Evolutionary conservation across 1,140 invertebrate species (phyloP), one percentile per base, ranked within the genome.

Genomic region (Nasonia giraulti): DNA sequence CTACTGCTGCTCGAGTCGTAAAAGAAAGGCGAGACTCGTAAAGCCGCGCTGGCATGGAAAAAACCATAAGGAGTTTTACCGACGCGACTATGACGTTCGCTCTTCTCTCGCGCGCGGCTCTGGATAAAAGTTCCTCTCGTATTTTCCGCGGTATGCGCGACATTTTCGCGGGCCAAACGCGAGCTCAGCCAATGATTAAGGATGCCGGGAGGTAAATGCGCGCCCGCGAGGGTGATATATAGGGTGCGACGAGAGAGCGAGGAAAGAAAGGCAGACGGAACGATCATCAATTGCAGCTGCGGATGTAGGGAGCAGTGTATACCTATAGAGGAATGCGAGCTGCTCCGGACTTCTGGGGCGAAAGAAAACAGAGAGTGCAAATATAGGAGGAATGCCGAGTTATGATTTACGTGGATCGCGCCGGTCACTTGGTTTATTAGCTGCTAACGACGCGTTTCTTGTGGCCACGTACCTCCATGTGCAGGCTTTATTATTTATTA

Each of bases 171-270:
- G 55, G 55, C 20, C 55, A n/a, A 62, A n/a, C 55, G 55, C 17
- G 40, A 44, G 55, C 55, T n/a, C 55, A n/a, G 55, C 55, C 74
- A 83, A 76, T 76, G 73, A 83, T 83, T 83, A 68, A 77, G 55
- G 33, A 40, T 31, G 33, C 33, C 50, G 7, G 4, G 31, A n/a
- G 20, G 40, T 44, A 8, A 11, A 11, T 4, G 31, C 23, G 50
- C 14, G 14, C 11, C 27, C 12, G 47, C 47, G 14, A 55, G 17
- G 2, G 2, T 55, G 17, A 14, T 55, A 2, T 55, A 55, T 20
- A 55, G 14, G 40, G 40, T 7, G 40, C 40, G 6, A 10, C 40
- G 20, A n/a, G 55, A 62, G 20, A 62, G 7, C 0, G 55, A 62
- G 20, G 7, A 40, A 76, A 33, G 62, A 82, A 75, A 81, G 69